Conservation (phyloP, 2,888 invertebrate species). For the Acrocera orbiculus region DNA sequence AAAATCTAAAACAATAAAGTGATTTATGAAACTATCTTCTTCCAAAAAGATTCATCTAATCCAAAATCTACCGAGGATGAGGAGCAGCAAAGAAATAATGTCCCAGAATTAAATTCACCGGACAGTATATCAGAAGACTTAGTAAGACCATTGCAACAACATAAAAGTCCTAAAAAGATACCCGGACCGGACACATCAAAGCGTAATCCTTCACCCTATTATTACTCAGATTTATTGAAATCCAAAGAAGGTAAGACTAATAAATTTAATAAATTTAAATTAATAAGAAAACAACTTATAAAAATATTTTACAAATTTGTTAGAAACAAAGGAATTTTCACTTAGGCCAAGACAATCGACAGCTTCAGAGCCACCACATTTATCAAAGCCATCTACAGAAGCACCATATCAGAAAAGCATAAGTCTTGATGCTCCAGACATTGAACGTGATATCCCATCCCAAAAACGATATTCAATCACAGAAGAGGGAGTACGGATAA, state of each 20-base stretch:
- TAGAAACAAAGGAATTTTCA: conserved; percentile 19
- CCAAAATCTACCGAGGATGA: conserved; percentile 39
- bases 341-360: conserved; percentile 28
- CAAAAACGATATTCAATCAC: conserved; percentile 48
- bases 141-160: conserved; percentile 30
- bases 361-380: conserved; percentile 33
- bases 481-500: conserved; percentile 43
- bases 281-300: no score
- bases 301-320: no score
- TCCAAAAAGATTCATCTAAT: conserved; percentile 33
- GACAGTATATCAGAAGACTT: conserved; percentile 44
- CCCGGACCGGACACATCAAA: conserved; percentile 25
- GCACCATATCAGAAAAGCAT: conserved; percentile 50
- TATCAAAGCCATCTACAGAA: conserved; percentile 20
- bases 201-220: conserved; percentile 66
- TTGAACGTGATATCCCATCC: conserved; percentile 15
- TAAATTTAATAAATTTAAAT: no score
- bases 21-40: no score
- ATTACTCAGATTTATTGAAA: conserved; percentile 61
- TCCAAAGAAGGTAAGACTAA: conserved; percentile 18
- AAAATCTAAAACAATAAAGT: no score
- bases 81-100: conserved; percentile 32
- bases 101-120: conserved; percentile 47
- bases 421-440: conserved; percentile 53
- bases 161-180: conserved; percentile 28